Evolutionary conservation across 2,113 vertebrate genomes (phyloP).

Genomic region (Chitala chitala): DNA sequence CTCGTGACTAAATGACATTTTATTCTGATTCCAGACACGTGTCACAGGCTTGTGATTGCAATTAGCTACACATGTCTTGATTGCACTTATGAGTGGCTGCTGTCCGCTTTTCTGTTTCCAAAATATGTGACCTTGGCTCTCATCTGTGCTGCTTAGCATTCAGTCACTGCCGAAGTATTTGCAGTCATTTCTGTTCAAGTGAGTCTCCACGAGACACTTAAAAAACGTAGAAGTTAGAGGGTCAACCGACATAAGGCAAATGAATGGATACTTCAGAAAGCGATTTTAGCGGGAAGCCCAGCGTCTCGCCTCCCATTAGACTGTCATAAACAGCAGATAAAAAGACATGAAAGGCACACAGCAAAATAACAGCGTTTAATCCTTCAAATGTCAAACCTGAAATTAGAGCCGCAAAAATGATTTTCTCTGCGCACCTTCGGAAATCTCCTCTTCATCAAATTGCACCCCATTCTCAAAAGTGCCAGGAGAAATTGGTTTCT

Average conservation of each 20-base stretch:
- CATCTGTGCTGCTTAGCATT: background rate
- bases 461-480: slow-evolving; percentile 57
- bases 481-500: slow-evolving; percentile 71
- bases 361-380: slow-evolving; percentile 49
- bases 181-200: background rate
- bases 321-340: slow-evolving; percentile 48
- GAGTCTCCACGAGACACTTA: slow-evolving; percentile 22
- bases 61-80: slow-evolving; percentile 15
- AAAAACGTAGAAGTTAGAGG: background rate
- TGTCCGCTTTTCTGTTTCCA: background rate
- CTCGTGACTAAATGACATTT: slow-evolving; percentile 4
- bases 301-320: slow-evolving; percentile 39
- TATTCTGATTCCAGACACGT: background rate
- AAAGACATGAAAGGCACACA: slow-evolving; percentile 34
- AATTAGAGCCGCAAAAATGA: slow-evolving; percentile 63
- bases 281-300: slow-evolving; percentile 28
- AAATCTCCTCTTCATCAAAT: slow-evolving; percentile 59
- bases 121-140: slow-evolving; percentile 5
- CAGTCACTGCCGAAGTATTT: background rate
- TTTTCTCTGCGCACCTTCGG: slow-evolving; percentile 47
- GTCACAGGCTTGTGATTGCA: slow-evolving; percentile 19
- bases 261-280: slow-evolving; percentile 23
- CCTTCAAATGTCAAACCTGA: slow-evolving; percentile 61
- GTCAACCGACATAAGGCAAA: background rate
- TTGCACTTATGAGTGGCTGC: background rate